phyloP scores from a whole-genome alignment of 2,888 invertebrate genomes.

The Allolobophora icterica region DNA sequence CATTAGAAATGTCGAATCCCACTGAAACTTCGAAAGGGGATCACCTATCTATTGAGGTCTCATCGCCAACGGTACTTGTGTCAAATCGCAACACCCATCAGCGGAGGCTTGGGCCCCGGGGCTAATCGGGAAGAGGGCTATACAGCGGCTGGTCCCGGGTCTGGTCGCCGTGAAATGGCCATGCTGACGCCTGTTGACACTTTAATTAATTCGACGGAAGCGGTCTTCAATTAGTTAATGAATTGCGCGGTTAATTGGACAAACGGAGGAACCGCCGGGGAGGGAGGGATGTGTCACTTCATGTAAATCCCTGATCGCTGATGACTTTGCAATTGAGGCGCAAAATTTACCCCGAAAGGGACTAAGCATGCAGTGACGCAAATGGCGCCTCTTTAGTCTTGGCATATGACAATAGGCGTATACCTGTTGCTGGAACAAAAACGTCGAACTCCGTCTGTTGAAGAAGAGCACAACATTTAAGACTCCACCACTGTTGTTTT shows the following conservation, averaged over 20 bases:
- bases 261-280: not conserved
- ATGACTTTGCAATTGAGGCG: not conserved
- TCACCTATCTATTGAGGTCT: not conserved
- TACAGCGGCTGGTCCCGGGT: not conserved
- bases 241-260: not conserved
- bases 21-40: not conserved
- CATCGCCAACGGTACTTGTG: not conserved
- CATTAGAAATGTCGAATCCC: not conserved
- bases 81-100: not conserved
- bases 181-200: not conserved
- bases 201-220: conserved; percentile 10
- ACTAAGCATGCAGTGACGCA: no score
- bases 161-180: not conserved
- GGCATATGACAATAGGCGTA: no score
- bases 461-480: no score
- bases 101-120: not conserved
- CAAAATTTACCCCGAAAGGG: not conserved
- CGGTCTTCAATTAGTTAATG: not conserved
- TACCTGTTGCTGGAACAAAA: not conserved
- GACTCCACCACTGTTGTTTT: no score
- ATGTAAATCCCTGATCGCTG: not conserved
- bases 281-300: not conserved
- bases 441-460: not conserved
- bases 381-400: no score
- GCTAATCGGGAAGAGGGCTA: not conserved